Base-by-base conservation (phyloP, 2,888 invertebrate genomes). In the Brachyptera risi region DNA sequence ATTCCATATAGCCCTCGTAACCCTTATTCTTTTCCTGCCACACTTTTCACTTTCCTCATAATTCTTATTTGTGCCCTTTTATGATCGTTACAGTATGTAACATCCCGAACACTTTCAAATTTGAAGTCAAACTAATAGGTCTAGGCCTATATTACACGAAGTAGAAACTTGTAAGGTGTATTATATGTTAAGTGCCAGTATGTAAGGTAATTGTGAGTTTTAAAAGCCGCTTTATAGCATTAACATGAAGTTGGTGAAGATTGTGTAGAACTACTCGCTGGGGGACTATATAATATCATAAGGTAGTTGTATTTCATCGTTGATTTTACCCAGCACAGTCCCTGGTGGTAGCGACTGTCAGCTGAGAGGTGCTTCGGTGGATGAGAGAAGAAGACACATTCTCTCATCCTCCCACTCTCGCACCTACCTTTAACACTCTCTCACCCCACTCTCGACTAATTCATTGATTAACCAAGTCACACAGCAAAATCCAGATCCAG, bases 291-390 rank as follows among this genome's bases (percentile, higher is more conserved):
- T 31, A n/a, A n/a, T n/a, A 42, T 42, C 42, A 42, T 17, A 17
- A 42, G 42, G 42, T 42, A 42, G 42, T 42, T 42, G 42, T 42
- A 42, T 42, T 42, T 42, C 19, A 42, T 42, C 42, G 42, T 42
- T 19, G 15, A n/a, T 42, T 42, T 19, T 7, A 42, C 7, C 42
- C 17, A 4, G 19, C 7, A 40, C n/a, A 2, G 11, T 42, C 42
- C 42, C 47, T 23, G 23, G 47, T 21, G 47, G n/a, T 24, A 47
- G 21, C 15, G 24, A 24, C 47, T 47, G 21, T 24, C 47, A 24
- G 47, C 24, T 13, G 19, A 23, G 47, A 21, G 47, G 24, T 21
- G 19, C 9, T 23, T n/a, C 24, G 19, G n/a, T 24, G 24, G 47
- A 47, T 21, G 23, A 5, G 47, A 47, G 47, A 24, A 21, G 47